These are phyloP conservation scores for Microchirus variegatus DNA, from an alignment of 2,797 vertebrate genomes.

Conservation along the genomic window DNA sequence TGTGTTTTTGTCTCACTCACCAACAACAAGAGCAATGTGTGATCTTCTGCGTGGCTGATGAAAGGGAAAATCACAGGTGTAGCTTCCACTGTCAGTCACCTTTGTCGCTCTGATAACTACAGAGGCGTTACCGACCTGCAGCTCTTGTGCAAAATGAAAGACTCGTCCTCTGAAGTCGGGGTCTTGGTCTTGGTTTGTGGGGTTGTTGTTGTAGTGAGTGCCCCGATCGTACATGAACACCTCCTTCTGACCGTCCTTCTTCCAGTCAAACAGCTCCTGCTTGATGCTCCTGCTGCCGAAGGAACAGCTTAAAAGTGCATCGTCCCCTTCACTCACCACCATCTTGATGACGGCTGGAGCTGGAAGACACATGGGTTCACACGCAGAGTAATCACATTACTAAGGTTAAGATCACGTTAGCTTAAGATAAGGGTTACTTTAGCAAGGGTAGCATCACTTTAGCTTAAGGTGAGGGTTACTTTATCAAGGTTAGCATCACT, in stretches of 20 bases:
- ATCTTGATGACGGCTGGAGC: neutral
- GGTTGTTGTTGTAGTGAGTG: rapidly evolving
- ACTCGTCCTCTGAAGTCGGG: constrained; percentile 21
- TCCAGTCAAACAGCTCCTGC: neutral
- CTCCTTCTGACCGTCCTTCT: neutral
- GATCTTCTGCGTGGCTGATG: neutral
- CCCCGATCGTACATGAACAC: constrained; percentile 1
- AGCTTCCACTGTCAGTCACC: constrained; percentile 3
- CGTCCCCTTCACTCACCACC: neutral
- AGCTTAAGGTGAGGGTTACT: no score
- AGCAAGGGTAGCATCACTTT: no score
- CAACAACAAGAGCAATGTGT: neutral
- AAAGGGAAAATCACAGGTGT: constrained; percentile 5
- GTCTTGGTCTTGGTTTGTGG: neutral
- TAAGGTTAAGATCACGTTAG: no score
- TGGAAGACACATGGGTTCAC: neutral
- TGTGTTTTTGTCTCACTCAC: constrained; percentile 1
- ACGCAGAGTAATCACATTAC: no score
- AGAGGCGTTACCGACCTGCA: constrained; percentile 9
- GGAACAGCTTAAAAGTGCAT: neutral
- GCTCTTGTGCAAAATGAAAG: neutral
- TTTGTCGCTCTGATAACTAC: neutral
- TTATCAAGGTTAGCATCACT: no score
- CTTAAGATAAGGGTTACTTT: no score
- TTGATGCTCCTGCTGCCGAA: neutral